These are phyloP conservation scores for Brienomyrus longianalis DNA, from an alignment of 2,113 vertebrate genomes.

Conservation along the genomic window DNA sequence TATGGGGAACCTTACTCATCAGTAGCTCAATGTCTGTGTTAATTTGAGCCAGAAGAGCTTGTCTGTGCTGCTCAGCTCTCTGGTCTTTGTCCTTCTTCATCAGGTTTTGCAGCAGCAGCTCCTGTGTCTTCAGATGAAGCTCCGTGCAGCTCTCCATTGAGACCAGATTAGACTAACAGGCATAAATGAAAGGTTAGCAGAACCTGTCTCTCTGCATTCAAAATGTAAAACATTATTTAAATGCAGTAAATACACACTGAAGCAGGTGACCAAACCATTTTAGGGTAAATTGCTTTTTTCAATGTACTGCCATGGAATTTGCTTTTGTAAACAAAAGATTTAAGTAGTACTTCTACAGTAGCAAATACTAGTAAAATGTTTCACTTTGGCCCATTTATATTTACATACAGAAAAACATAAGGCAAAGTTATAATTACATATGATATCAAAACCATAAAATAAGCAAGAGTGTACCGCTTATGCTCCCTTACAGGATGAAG, in stretches of 20 bases:
- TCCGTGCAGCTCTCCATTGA: constrained; percentile 64
- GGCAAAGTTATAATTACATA: not conserved
- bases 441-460: not conserved
- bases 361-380: not conserved
- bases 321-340: not conserved
- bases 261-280: not conserved
- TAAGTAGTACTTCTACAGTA: not conserved
- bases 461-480: not conserved
- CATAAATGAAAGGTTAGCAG: not conserved
- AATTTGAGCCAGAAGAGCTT: constrained; percentile 70
- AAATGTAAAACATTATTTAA: not conserved
- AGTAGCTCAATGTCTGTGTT: constrained; percentile 70
- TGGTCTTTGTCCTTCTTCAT: constrained; percentile 55
- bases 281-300: not conserved
- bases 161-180: constrained; percentile 54
- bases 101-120: constrained; percentile 64
- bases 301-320: not conserved
- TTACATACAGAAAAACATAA: constrained; percentile 1
- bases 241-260: not conserved
- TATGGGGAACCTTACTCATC: constrained; percentile 59
- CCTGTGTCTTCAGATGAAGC: constrained; percentile 67
- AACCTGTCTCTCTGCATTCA: constrained; percentile 5
- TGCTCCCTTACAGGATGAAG: constrained; percentile 63
- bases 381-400: not conserved
- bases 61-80: constrained; percentile 56